Percentiles rank a stretch among this genome's conserved stretches.
Evolutionary conservation across 2,113 vertebrate species (phyloP).

Genomic region (Leiothrix lutea): DNA sequence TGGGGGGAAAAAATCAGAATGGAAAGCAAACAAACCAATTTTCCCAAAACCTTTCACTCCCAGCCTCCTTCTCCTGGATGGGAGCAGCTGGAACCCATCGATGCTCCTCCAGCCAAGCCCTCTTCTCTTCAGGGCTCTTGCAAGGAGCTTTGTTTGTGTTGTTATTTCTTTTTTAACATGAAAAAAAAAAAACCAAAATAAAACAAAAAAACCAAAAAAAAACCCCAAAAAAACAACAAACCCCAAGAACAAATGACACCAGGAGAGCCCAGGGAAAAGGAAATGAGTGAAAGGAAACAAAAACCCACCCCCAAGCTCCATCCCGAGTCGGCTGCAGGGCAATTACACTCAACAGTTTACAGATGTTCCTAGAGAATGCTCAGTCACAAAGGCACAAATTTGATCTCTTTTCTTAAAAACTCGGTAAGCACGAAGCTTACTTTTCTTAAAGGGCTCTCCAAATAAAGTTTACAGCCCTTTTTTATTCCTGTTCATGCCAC

Average conservation of each 20-base stretch:
- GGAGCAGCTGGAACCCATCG: conserved; percentile 24
- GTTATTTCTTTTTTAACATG: not conserved
- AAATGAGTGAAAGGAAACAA: not conserved
- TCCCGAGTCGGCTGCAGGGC: conserved; percentile 36
- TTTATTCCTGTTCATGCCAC: not conserved
- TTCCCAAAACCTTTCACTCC: not conserved
- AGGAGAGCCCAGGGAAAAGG: not conserved
- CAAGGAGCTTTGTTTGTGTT: not conserved
- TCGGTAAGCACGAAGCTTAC: not conserved
- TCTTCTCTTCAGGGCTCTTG: conserved; percentile 3
- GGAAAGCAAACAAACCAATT: not conserved
- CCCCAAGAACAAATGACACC: not conserved
- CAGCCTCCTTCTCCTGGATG: not conserved
- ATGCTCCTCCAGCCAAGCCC: not conserved
- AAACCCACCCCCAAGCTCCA: not conserved
- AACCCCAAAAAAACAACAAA: no score
- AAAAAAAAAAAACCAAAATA: not conserved
- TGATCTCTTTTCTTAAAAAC: conserved; percentile 20
- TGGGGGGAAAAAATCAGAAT: not conserved
- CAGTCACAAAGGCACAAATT: conserved; percentile 15
- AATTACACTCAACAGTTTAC: conserved; percentile 45
- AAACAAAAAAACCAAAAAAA: not conserved
- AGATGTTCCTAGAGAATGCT: conserved; percentile 51
- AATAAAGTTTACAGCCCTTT: not conserved
- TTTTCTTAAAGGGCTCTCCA: conserved; percentile 16